Conservation (phyloP, 2,888 invertebrate species). For the Dastarcus helophoroides region DNA sequence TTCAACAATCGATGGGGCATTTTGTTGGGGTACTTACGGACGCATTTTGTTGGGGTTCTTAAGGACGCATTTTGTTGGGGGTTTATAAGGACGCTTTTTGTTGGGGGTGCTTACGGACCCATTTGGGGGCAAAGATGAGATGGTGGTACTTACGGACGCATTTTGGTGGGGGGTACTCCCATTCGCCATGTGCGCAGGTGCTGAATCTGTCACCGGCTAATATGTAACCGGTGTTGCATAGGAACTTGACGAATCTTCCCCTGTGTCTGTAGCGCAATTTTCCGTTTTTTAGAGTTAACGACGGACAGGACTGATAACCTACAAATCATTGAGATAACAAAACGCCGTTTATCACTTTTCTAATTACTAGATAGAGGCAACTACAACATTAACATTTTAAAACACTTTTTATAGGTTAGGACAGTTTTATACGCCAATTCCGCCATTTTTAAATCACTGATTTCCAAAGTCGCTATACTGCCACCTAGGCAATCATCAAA, state of each 20-base stretch:
- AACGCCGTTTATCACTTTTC: slow-evolving; percentile 12
- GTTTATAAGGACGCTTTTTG: not conserved
- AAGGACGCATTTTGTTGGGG: not conserved
- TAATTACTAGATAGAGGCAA: too few species aligned
- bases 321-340: too few species aligned
- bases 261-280: slow-evolving; percentile 33
- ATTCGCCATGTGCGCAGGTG: slow-evolving; percentile 56
- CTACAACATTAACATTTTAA: too few species aligned
- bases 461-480: too few species aligned
- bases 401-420: too few species aligned
- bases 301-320: too few species aligned
- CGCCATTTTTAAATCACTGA: too few species aligned
- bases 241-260: slow-evolving; percentile 46
- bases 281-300: slow-evolving; percentile 25
- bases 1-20: too few species aligned
- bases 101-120: not conserved
- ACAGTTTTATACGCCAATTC: too few species aligned
- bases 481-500: too few species aligned
- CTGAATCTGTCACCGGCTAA: slow-evolving; percentile 59
- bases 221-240: slow-evolving; percentile 47
- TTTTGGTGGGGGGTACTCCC: slow-evolving; percentile 57
- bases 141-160: slow-evolving; percentile 58
- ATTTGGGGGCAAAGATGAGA: not conserved
- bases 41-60: not conserved
- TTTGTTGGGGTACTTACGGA: too few species aligned